A percentile compares a stretch with the other conserved stretches of the same genome.
These are phyloP conservation scores for Galbula dea DNA, from an alignment of 2,113 vertebrate genomes.

Conservation along the genomic window DNA sequence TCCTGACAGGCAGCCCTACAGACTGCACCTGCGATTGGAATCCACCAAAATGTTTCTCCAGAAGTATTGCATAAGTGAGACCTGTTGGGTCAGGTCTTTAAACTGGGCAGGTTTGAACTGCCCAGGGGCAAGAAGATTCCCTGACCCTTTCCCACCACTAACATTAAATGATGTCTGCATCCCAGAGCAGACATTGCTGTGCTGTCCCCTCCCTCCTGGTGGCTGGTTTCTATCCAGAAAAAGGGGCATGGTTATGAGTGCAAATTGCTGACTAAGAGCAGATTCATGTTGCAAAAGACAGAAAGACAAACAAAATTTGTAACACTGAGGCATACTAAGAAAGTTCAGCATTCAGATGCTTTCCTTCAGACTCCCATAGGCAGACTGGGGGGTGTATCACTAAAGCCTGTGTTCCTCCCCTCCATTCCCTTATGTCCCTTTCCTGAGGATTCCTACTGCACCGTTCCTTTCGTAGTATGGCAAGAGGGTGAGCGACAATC, in stretches of 20 bases:
- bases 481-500: background rate
- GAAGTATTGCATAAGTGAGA: background rate
- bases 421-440: background rate
- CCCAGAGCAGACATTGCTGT: background rate
- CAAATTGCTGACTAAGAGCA: background rate
- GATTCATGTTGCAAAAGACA: background rate
- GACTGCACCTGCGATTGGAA: background rate
- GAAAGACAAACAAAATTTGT: background rate
- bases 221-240: background rate
- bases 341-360: background rate
- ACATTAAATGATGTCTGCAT: background rate
- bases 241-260: background rate
- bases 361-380: background rate
- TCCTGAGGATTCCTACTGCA: background rate
- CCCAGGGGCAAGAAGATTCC: background rate
- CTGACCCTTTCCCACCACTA: rapidly evolving
- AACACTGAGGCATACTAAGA: background rate
- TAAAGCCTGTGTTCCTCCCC: background rate
- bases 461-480: background rate
- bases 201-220: background rate
- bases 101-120: background rate
- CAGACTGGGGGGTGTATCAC: background rate
- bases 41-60: background rate
- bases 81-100: background rate
- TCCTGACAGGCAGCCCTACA: background rate